phyloP scores from a whole-genome alignment of 2,113 vertebrate genomes.

The Pleuronectes platessa region DNA sequence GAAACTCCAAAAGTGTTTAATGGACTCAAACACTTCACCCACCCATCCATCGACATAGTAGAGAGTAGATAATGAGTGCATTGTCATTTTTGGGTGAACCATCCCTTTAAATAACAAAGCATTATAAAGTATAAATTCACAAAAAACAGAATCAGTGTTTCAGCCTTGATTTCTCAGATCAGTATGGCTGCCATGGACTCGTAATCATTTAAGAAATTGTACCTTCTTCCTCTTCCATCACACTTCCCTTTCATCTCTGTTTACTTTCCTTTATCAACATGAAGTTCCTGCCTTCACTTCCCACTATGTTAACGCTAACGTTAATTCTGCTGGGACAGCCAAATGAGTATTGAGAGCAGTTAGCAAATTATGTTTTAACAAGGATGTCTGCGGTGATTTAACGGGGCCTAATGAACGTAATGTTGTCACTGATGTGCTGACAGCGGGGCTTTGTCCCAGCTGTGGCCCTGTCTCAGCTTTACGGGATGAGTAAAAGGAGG shows the following conservation, averaged over 20 bases:
- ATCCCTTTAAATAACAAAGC: too few relatives aligned
- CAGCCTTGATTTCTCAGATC: background rate
- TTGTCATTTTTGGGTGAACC: too few relatives aligned
- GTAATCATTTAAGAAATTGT: background rate
- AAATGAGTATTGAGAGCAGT: slow-evolving; percentile 68
- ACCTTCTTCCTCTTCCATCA: background rate
- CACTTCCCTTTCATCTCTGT: slow-evolving; percentile 1
- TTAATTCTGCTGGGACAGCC: slow-evolving; percentile 61
- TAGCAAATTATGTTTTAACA: slow-evolving; percentile 72
- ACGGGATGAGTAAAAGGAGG: slow-evolving; percentile 15
- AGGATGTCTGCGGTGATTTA: slow-evolving; percentile 66
- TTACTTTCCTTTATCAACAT: slow-evolving; percentile 43
- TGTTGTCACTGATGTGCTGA: slow-evolving; percentile 68
- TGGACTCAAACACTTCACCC: too few relatives aligned
- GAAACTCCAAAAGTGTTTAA: too few relatives aligned
- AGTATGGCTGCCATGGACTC: background rate
- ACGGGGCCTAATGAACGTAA: slow-evolving; percentile 69
- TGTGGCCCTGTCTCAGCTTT: slow-evolving; percentile 25
- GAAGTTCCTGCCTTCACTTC: slow-evolving; percentile 47
- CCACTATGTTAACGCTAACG: slow-evolving; percentile 31
- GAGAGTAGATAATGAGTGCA: too few relatives aligned
- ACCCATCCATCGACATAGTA: too few relatives aligned
- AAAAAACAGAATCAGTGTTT: background rate
- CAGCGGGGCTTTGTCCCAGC: slow-evolving; percentile 57
- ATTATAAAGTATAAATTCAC: background rate